Evolutionary conservation across 2,888 invertebrate genomes (phyloP), one percentile per base, ranked within the genome.

Genomic region (Steinernema hermaphroditum): DNA sequence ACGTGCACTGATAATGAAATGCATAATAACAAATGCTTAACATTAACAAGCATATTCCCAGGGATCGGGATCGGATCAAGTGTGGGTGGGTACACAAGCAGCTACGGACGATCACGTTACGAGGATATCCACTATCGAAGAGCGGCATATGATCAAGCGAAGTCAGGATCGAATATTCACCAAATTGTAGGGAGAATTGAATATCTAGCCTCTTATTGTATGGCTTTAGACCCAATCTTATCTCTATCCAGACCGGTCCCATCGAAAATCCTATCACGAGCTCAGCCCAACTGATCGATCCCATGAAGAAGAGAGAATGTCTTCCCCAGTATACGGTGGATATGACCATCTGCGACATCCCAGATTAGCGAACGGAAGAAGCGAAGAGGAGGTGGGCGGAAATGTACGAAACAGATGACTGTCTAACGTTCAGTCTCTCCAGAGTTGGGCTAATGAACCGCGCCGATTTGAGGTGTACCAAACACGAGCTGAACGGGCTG

Each of bases 381-480:
- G 16, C 29, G 62, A 62, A 24, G 62, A 62, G 16, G 62, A 62
- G 34, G 62, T 62, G 50, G 24, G 6, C 22, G 22, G 24, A 22
- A 24, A 24, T 50, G 50, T 22, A 12, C 24, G 12, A 2, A 19
- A 2, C 22, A 19, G 8, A 22, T 22, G 2, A 22, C 24, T n/a
- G 24, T 12, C 24, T 22, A 24, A 19, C 16, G 72, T 79, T 9
- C 71, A 78, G 57, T 74, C 78, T 41, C 70, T 80, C 19, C 71
- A 77, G 34, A 74, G 75, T 19, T 83, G 82, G 82, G 80, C 81
- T n/a, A 72, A 72, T 57, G 80, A 81, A 22, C 78, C 77, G 16
- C 78, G 82, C 24, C 77, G 81, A 29, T 85, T 83, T 73, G 83
- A 85, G 75, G 85, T 85, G 43, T 85, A 85, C 74, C 82, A 83